Evolutionary conservation across 2,888 invertebrate genomes (phyloP).

Genomic region (Carabus problematicus): DNA sequence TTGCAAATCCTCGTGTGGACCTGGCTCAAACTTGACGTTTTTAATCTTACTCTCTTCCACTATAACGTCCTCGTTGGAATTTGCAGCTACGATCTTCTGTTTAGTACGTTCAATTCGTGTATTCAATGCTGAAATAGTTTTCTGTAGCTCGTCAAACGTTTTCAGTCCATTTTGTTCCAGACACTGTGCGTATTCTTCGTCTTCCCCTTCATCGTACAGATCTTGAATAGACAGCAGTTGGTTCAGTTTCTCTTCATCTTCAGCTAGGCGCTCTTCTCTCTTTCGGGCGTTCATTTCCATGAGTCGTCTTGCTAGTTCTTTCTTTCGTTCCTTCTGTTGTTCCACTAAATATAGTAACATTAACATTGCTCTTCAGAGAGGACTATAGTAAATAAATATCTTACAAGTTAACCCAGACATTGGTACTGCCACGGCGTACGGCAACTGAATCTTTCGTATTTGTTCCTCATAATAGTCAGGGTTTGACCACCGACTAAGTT

Average conservation of each 20-base stretch:
- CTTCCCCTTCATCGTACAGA: conserved; percentile 76
- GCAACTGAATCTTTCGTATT: conserved; percentile 86
- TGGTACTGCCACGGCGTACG: conserved; percentile 72
- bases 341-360: conserved; percentile 62
- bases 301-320: conserved; percentile 82
- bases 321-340: conserved; percentile 85
- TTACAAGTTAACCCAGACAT: conserved; percentile 70
- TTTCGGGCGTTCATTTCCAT: conserved; percentile 90
- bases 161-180: conserved; percentile 74
- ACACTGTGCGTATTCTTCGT: conserved; percentile 69
- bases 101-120: conserved; percentile 78
- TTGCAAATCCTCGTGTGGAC: conserved; percentile 54
- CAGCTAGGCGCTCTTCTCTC: conserved; percentile 84
- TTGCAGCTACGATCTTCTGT: conserved; percentile 76
- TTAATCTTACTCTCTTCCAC: conserved; percentile 58
- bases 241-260: conserved; percentile 86
- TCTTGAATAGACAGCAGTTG: conserved; percentile 79
- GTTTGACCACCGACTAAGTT: conserved; percentile 82
- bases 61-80: conserved; percentile 68
- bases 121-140: conserved; percentile 73
- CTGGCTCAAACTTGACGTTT: conserved; percentile 55
- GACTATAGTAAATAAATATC: conserved; percentile 33
- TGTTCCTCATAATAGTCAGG: conserved; percentile 82
- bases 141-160: conserved; percentile 80
- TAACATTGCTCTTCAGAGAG: neutral